Percentiles rank a stretch among this genome's conserved stretches.
phyloP scores from a whole-genome alignment of 2,888 invertebrate genomes.

The Cremastinae sp. region DNA sequence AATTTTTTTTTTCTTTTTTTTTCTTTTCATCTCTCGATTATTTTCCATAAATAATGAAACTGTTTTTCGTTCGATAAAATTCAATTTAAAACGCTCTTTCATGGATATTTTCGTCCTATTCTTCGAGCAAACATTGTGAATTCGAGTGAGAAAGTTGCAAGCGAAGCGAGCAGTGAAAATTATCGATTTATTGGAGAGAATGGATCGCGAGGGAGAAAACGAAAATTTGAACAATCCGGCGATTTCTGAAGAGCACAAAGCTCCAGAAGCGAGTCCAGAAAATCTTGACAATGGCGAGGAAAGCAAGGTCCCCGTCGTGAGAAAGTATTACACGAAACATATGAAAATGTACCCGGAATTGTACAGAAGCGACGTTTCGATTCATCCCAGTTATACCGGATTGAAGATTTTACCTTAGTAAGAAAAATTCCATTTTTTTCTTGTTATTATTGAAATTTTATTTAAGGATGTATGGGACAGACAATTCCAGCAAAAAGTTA shows the following conservation, averaged over 20 bases:
- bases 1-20: too few species aligned
- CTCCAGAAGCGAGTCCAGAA: neutral
- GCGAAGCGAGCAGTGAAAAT: neutral
- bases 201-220: neutral
- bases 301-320: conserved; percentile 33
- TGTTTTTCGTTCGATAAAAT: too few species aligned
- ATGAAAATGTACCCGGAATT: conserved; percentile 80
- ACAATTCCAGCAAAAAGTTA: too few species aligned
- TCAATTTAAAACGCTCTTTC: too few species aligned
- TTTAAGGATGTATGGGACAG: too few species aligned
- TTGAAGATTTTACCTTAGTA: conserved; percentile 84
- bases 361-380: conserved; percentile 83
- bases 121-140: neutral
- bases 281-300: conserved; percentile 21
- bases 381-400: conserved; percentile 84
- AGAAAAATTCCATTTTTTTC: conserved; percentile 71
- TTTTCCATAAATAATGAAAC: too few species aligned
- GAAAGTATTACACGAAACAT: conserved; percentile 66
- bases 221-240: conserved; percentile 18
- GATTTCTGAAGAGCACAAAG: neutral
- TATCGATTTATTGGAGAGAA: too few species aligned
- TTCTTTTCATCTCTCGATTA: too few species aligned
- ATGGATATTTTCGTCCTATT: too few species aligned
- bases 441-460: neutral
- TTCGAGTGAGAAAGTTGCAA: neutral